Conservation (phyloP, 2,797 vertebrate genomes). For the Oceanodroma leucorhoa region DNA sequence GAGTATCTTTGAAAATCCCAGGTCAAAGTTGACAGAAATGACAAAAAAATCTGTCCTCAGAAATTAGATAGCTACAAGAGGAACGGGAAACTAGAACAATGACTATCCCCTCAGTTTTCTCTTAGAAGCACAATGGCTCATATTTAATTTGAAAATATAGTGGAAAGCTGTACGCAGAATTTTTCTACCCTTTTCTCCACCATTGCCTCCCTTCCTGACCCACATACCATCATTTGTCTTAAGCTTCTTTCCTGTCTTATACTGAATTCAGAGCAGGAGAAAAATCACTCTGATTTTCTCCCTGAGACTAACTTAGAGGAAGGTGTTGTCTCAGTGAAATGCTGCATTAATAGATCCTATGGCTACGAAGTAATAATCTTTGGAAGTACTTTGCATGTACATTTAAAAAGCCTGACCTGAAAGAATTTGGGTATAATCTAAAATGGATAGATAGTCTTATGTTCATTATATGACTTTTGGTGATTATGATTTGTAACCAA, state of each 20-base stretch:
- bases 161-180: neutral
- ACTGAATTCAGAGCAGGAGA: neutral
- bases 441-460: neutral
- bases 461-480: neutral
- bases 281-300: neutral
- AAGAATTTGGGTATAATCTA: neutral
- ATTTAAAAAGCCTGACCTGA: neutral
- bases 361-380: neutral
- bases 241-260: neutral
- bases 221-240: neutral
- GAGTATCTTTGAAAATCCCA: neutral
- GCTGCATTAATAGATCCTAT: neutral
- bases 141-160: neutral
- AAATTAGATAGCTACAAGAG: neutral
- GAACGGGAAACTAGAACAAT: neutral
- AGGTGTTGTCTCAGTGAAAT: neutral
- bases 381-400: neutral
- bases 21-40: neutral
- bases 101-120: neutral
- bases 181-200: neutral
- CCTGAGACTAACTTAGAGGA: neutral
- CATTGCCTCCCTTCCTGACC: neutral
- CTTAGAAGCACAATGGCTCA: neutral
- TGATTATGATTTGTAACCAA: neutral
- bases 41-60: too few relatives aligned